Base-by-base conservation (phyloP, 2,888 invertebrate species). In the Troides helena region DNA sequence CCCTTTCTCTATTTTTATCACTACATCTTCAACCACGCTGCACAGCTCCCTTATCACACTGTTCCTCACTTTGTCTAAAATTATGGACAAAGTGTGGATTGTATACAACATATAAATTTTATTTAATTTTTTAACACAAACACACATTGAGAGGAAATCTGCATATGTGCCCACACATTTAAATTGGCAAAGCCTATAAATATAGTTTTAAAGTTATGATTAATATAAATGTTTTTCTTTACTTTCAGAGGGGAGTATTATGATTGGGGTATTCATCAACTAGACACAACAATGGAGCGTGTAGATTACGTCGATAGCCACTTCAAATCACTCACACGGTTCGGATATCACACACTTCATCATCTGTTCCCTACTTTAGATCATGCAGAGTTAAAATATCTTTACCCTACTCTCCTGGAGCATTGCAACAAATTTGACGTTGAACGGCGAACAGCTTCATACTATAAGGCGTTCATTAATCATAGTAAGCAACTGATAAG, bases 311-410 rank as follows among this genome's bases (percentile, higher is more conserved):
- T 94, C 14, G 94, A 95, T 18, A 81, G 94, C 59, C 93, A 94
- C 72, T 95, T 96, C 80, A 86, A 96, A 72, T 94, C 94, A 0
- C 82, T 97, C 67, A 95, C 96, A 0, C 93, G 95, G 72, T 97
- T 96, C 77, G 97, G 97, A 0, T 95, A 96, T 71, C 97, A 97
- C 80, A 93, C 94, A 0, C 87, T 97, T 2, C 97, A 97, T 83
- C 97, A 97, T 85, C 88, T 97, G 25, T 95, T 97, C 76, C 97
- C 97, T 0, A 96, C 96, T 0, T 78, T 97, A 50, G 97, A 97
- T 81, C 97, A 97, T 78, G 95, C 94, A 0, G 94, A 95, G 70
- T 84, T 97, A 18, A 93, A 94, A 12, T 93, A 95, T 65, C 87
- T 97, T 5, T 94, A 95, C 80, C 94, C 95, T 0, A 92, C 93